Conservation (phyloP, 2,113 vertebrate species). For the Ceratotherium simum region DNA sequence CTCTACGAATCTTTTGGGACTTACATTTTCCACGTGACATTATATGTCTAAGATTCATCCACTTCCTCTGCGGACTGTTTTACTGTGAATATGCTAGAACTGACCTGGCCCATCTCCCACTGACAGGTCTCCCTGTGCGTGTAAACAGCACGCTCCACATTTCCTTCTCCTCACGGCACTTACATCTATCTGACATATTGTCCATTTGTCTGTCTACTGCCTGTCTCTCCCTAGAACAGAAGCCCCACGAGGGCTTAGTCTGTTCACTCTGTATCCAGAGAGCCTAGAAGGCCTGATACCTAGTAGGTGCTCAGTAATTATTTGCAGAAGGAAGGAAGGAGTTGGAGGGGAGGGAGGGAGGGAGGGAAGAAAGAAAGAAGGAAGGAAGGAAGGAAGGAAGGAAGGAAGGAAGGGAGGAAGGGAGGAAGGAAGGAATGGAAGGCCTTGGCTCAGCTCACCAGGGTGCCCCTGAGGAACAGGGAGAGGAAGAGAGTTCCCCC, state of each 20-base stretch:
- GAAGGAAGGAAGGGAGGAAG: too few relatives aligned
- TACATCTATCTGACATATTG: not conserved
- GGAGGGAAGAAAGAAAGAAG: too few relatives aligned
- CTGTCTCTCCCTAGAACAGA: not conserved
- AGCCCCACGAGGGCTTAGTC: not conserved
- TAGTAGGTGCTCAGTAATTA: not conserved
- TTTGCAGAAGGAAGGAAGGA: too few relatives aligned
- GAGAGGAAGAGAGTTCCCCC: not conserved
- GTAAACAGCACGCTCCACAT: not conserved
- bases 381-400: too few relatives aligned
- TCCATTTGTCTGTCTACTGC: not conserved
- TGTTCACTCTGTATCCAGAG: not conserved
- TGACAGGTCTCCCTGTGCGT: not conserved
- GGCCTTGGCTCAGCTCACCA: not conserved
- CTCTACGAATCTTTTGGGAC: not conserved
- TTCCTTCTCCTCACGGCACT: not conserved
- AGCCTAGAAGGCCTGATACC: not conserved
- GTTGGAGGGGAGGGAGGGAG: too few relatives aligned
- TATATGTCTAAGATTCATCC: not conserved
- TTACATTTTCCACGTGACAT: not conserved
- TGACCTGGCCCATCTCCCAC: not conserved
- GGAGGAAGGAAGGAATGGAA: not conserved
- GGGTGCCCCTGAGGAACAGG: not conserved
- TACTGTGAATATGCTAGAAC: too few relatives aligned
- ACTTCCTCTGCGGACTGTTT: not conserved